These are phyloP conservation scores for Eulemur albifrons DNA, from an alignment of 2,797 vertebrate species.

Conservation along the genomic window DNA sequence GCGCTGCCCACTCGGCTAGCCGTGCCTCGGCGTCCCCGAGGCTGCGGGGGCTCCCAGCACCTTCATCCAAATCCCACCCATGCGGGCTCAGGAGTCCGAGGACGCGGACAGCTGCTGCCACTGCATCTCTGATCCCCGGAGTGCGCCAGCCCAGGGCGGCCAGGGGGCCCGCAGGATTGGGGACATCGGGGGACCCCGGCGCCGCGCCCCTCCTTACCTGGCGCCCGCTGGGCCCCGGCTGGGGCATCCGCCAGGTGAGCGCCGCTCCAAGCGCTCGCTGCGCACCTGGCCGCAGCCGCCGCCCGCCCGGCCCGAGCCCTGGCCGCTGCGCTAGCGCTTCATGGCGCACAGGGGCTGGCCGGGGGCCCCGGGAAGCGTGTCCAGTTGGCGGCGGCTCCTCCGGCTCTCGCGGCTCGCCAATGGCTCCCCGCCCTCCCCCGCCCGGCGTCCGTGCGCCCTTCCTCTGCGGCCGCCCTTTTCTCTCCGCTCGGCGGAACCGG, in stretches of 20 bases:
- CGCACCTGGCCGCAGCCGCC: constrained; percentile 58
- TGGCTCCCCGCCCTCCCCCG: constrained; percentile 62
- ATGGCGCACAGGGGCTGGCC: constrained; percentile 68
- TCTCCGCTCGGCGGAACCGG: constrained; percentile 56
- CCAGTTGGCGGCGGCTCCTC: constrained; percentile 54
- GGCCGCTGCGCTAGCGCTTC: constrained; percentile 59
- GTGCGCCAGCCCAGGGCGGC: background rate
- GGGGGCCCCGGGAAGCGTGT: constrained; percentile 57
- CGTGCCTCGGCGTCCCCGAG: background rate
- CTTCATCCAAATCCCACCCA: background rate
- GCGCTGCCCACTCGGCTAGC: background rate
- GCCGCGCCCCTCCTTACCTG: constrained; percentile 60
- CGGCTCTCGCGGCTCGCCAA: constrained; percentile 41
- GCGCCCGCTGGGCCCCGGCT: constrained; percentile 52
- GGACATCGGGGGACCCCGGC: background rate
- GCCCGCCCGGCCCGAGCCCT: constrained; percentile 37
- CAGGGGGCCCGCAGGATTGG: background rate
- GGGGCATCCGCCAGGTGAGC: constrained; percentile 52
- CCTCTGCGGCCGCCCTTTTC: constrained; percentile 51
- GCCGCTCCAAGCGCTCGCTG: constrained; percentile 16
- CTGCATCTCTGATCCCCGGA: background rate
- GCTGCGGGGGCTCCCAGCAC: background rate
- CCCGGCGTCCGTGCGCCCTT: constrained; percentile 60
- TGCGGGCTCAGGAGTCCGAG: background rate
- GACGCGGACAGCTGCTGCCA: background rate